These are phyloP conservation scores for Pardosa pseudoannulata DNA, from an alignment of 2,888 invertebrate genomes.

Conservation along the genomic window DNA sequence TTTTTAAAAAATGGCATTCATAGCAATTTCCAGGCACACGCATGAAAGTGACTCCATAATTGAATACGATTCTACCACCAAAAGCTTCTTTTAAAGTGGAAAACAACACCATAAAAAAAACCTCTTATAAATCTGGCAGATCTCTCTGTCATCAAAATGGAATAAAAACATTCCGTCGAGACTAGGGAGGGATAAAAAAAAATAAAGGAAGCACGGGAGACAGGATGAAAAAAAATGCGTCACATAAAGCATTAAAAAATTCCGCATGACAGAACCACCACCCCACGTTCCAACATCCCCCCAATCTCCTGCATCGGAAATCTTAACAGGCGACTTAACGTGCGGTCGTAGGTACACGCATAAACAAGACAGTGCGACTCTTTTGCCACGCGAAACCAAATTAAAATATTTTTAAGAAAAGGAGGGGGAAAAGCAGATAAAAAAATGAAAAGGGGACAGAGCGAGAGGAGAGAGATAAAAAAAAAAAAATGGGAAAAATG, in stretches of 20 bases:
- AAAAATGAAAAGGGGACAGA: background rate
- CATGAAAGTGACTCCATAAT: slow-evolving; percentile 27
- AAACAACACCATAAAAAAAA: too few relatives aligned
- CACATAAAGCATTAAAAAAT: slow-evolving; percentile 54
- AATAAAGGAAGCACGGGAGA: too few relatives aligned
- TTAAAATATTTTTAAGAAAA: slow-evolving; percentile 3
- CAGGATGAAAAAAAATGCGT: slow-evolving; percentile 22
- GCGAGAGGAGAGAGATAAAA: too few relatives aligned
- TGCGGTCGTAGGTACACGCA: background rate
- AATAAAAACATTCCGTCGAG: slow-evolving; percentile 24
- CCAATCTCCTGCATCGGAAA: background rate
- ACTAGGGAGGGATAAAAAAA: background rate
- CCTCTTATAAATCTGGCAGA: too few relatives aligned
- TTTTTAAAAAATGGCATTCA: background rate
- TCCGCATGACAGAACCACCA: slow-evolving; percentile 4
- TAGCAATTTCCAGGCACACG: background rate
- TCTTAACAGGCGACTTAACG: background rate
- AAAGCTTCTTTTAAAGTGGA: too few relatives aligned
- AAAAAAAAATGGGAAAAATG: slow-evolving; percentile 22
- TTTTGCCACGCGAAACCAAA: background rate
- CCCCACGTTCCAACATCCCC: background rate
- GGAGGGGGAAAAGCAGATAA: too few relatives aligned
- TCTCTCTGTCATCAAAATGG: slow-evolving; percentile 34
- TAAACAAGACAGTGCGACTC: background rate
- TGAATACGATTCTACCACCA: too few relatives aligned